These are phyloP conservation scores for Molanna angustata DNA, from an alignment of 2,888 invertebrate species.

Conservation along the genomic window DNA sequence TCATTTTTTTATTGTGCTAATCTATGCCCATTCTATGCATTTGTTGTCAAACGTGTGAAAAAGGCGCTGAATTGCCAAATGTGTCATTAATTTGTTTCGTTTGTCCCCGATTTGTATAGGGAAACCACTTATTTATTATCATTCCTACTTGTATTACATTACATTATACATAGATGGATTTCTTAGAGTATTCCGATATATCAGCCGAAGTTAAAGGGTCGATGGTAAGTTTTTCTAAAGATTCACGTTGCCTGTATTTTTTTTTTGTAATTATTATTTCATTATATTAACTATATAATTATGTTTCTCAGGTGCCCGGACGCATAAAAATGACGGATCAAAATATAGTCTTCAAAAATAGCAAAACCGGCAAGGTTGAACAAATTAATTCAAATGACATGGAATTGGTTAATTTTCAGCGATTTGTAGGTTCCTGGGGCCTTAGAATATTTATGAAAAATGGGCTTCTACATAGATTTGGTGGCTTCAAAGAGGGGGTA, in stretches of 20 bases:
- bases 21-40: too few species aligned
- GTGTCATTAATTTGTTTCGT: neutral
- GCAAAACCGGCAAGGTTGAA: constrained; percentile 94
- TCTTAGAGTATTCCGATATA: constrained; percentile 85
- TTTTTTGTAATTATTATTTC: constrained; percentile 8
- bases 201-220: constrained; percentile 81
- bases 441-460: constrained; percentile 85
- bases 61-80: too few species aligned
- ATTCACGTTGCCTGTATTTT: neutral
- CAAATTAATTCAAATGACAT: constrained; percentile 82
- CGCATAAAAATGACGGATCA: constrained; percentile 90
- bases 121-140: too few species aligned
- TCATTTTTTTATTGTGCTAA: too few species aligned
- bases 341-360: constrained; percentile 89
- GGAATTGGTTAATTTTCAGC: constrained; percentile 88
- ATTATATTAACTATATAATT: constrained; percentile 12
- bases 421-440: constrained; percentile 88
- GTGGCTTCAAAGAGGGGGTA: constrained; percentile 88
- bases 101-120: neutral
- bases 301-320: constrained; percentile 75
- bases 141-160: neutral
- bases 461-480: constrained; percentile 86
- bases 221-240: constrained; percentile 77
- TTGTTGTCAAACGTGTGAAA: too few species aligned
- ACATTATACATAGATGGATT: constrained; percentile 59